Evolutionary conservation across 2,113 vertebrate genomes (phyloP).

Genomic region (Anser cygnoides): DNA sequence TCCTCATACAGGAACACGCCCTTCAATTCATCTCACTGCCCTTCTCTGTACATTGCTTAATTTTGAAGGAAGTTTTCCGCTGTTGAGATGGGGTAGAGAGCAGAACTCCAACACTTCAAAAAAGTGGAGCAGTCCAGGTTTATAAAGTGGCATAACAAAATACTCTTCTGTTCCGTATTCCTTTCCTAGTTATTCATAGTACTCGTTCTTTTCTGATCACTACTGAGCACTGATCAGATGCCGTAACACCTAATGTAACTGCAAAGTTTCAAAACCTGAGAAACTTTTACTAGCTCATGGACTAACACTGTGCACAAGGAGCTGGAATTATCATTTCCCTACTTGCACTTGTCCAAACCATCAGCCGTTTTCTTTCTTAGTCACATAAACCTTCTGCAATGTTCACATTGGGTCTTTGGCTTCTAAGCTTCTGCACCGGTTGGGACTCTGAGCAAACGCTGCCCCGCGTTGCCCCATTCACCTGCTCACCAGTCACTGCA

Average conservation of each 20-base stretch:
- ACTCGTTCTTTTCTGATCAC: neutral
- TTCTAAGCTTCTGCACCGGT: neutral
- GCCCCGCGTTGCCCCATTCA: neutral
- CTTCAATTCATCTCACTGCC: neutral
- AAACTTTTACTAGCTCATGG: neutral
- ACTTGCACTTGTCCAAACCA: neutral
- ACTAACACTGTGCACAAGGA: neutral
- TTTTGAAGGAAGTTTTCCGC: neutral
- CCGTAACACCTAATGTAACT: neutral
- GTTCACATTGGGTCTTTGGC: neutral
- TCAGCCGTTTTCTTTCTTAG: neutral
- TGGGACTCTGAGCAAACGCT: neutral
- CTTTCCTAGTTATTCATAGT: neutral
- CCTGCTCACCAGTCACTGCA: neutral
- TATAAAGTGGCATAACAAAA: neutral
- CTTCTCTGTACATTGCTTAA: neutral
- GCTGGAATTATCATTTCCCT: neutral
- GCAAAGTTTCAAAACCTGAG: neutral
- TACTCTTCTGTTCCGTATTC: neutral
- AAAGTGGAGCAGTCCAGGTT: neutral
- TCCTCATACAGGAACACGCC: neutral
- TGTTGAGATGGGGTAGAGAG: neutral
- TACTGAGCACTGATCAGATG: neutral
- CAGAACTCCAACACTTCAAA: neutral
- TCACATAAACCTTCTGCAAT: neutral